A percentile compares a stretch with the other conserved stretches of the same genome.
Evolutionary conservation across 2,888 invertebrate genomes (phyloP).

Genomic region (Onthophagus sagittarius): DNA sequence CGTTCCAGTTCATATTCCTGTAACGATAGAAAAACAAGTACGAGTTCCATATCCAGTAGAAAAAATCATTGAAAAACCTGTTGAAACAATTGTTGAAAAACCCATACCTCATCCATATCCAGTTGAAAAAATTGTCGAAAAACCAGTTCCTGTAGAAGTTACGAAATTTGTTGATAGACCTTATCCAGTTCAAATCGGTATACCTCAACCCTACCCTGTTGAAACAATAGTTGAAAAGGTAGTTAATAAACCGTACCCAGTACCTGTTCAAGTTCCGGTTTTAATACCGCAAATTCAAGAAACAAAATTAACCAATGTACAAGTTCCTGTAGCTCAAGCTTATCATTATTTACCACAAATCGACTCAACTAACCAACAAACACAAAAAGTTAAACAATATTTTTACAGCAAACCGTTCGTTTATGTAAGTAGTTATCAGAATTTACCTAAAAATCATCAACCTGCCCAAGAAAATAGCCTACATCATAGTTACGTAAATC

Average conservation of each 20-base stretch:
- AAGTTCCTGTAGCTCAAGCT: not conserved
- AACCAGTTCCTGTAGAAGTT: slow-evolving; percentile 57
- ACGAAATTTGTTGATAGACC: slow-evolving; percentile 40
- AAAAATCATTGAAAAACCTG: slow-evolving; percentile 55
- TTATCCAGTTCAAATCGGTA: slow-evolving; percentile 40
- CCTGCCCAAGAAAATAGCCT: not conserved
- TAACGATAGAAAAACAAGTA: slow-evolving; percentile 35
- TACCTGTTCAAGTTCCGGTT: slow-evolving; percentile 48
- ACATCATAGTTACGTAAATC: not conserved
- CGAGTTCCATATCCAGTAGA: slow-evolving; percentile 44
- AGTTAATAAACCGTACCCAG: slow-evolving; percentile 46
- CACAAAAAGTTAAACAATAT: slow-evolving; percentile 3
- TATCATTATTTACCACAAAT: not conserved
- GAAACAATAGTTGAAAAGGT: slow-evolving; percentile 49
- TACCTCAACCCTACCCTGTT: slow-evolving; percentile 50
- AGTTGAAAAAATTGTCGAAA: slow-evolving; percentile 58
- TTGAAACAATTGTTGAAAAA: slow-evolving; percentile 55
- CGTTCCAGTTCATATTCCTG: slow-evolving; percentile 34
- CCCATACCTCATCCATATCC: slow-evolving; percentile 50
- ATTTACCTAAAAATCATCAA: slow-evolving; percentile 15
- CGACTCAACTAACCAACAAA: not conserved
- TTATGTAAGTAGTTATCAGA: slow-evolving; percentile 23
- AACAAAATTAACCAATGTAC: slow-evolving; percentile 45
- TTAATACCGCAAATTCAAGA: not conserved
- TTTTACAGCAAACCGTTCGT: slow-evolving; percentile 21